These are phyloP conservation scores for Agelastica alni DNA, from an alignment of 2,888 invertebrate species.

Conservation along the genomic window DNA sequence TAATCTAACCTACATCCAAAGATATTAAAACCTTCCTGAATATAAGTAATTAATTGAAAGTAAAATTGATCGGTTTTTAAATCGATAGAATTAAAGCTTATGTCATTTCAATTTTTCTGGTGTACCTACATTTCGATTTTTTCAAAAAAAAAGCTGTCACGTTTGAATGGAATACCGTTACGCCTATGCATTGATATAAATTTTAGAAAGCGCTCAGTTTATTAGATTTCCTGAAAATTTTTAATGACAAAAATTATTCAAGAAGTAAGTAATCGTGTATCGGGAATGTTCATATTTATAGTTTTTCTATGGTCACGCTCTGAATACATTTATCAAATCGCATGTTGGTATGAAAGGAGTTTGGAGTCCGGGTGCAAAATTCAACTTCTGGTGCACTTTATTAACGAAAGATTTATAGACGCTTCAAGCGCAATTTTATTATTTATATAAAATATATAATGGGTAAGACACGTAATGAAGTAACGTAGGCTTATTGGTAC, in stretches of 20 bases:
- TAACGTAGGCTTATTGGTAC: no score
- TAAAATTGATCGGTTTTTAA: no score
- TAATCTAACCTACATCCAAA: no score
- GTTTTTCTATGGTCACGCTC: conserved; percentile 19
- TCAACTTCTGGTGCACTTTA: conserved; percentile 9
- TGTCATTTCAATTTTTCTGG: no score
- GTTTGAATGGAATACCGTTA: no score
- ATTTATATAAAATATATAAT: no score
- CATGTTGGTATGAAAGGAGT: conserved; percentile 35
- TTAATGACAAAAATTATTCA: conserved; percentile 8
- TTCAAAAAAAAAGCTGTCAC: no score
- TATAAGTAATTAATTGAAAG: no score
- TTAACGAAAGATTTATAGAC: conserved; percentile 15
- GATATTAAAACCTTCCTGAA: no score
- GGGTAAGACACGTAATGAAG: no score
- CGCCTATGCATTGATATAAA: neutral
- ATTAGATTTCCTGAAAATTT: conserved; percentile 4
- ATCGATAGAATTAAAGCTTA: no score
- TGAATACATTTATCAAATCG: conserved; percentile 32
- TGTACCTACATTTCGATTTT: no score
- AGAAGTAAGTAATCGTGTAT: conserved; percentile 5
- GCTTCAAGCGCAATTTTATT: neutral
- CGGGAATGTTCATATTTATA: conserved; percentile 5
- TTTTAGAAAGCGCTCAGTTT: neutral
- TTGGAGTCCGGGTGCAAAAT: conserved; percentile 6